phyloP scores from a whole-genome alignment of 2,113 vertebrate genomes.

The Boulengeromyrus knoepffleri region DNA sequence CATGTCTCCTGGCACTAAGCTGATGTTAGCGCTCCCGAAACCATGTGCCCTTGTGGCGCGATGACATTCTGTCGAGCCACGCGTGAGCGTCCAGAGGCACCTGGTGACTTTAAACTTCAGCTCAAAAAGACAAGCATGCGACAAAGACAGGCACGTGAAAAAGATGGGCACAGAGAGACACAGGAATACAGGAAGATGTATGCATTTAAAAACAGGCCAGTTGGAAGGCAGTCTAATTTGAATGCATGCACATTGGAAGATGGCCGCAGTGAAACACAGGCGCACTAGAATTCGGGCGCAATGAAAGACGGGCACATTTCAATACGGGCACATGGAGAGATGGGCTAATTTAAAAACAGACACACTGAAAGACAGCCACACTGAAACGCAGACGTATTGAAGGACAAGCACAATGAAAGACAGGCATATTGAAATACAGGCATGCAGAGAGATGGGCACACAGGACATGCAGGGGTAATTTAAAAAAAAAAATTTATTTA shows the following conservation, averaged over 20 bases:
- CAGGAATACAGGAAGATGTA: not conserved
- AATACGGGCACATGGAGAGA: not conserved
- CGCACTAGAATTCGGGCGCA: not conserved
- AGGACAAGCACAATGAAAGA: not conserved
- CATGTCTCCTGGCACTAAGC: not conserved
- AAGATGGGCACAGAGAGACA: not conserved
- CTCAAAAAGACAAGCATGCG: not conserved
- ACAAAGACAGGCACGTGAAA: not conserved
- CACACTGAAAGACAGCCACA: not conserved
- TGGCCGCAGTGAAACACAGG: not conserved
- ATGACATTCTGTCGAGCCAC: not conserved
- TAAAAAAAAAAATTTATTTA: not conserved
- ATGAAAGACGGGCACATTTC: not conserved
- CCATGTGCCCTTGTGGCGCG: not conserved
- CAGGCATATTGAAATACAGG: not conserved
- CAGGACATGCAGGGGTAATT: not conserved
- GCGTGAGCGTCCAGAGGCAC: not conserved
- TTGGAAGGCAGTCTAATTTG: not conserved
- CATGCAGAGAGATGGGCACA: not conserved
- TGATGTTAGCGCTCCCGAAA: not conserved
- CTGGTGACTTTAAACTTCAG: not conserved
- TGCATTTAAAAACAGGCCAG: not conserved
- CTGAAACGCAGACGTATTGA: not conserved
- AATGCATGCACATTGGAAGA: not conserved
- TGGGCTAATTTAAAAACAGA: not conserved